Evolutionary conservation across 53 echinoderm and acorn worm species (phyloP).

Genomic region (Stichopus horrens): DNA sequence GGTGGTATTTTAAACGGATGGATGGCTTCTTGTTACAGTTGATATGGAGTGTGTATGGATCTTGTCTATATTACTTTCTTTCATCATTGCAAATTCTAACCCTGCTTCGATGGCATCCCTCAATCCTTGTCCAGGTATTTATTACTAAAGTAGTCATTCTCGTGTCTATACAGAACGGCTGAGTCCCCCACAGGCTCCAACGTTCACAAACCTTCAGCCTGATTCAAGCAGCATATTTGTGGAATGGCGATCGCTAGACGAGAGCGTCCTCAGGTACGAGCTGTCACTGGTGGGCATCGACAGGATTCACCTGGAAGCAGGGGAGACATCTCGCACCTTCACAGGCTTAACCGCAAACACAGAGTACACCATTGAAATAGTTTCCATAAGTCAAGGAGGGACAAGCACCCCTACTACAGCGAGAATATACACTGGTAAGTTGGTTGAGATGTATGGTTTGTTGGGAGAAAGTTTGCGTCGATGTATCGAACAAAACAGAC

Average conservation of each 20-base stretch:
- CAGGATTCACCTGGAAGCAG: not conserved
- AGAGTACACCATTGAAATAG: not conserved
- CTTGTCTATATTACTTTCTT: too few relatives aligned
- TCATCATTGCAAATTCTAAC: too few relatives aligned
- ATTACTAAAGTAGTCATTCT: too few relatives aligned
- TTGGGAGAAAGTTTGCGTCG: too few relatives aligned
- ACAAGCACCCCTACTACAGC: not conserved
- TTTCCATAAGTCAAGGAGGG: not conserved
- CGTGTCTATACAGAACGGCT: not conserved
- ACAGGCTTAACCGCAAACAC: conserved; percentile 16
- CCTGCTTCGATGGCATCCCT: too few relatives aligned
- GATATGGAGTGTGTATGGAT: too few relatives aligned
- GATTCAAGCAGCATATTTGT: conserved; percentile 2
- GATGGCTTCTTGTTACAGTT: too few relatives aligned
- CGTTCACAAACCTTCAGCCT: not conserved
- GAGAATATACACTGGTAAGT: not conserved
- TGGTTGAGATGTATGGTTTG: too few relatives aligned
- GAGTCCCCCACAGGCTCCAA: not conserved
- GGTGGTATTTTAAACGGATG: too few relatives aligned
- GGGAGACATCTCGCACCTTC: not conserved
- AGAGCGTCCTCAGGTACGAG: not conserved
- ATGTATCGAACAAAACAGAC: too few relatives aligned
- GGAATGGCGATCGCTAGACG: conserved; percentile 20
- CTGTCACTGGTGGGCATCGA: conserved; percentile 5
- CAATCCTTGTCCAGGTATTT: too few relatives aligned